Evolutionary conservation across 1,140 invertebrate genomes (phyloP), one percentile per base, ranked within the genome.

Genomic region (Stenopsyche tienmushanensis): DNA sequence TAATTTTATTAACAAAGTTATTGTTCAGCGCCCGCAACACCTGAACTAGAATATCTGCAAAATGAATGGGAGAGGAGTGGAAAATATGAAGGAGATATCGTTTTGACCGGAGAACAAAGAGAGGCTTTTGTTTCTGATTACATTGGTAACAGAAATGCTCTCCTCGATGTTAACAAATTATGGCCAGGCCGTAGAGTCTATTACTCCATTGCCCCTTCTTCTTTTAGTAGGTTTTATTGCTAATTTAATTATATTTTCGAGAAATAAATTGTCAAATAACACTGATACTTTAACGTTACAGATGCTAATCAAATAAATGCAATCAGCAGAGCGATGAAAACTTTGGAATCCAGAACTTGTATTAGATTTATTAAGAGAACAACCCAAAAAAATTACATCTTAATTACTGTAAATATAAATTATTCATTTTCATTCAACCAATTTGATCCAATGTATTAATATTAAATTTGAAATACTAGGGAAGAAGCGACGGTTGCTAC

Each of bases 131-230:
- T 81, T 0, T 72, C 76, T 25, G 72, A 77, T 20, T 73, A 80
- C 8, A 75, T 73, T 0, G 73, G 81, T 1, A 74, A 78, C 9
- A 73, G 83, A 60, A 88, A 89, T 64, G 87, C 84, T 1, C 71
- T 89, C 18, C 72, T 82, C n/a, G 83, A 88, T 67, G 80, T 79
- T 18, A 78, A 78, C 1, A 78, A 78, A 15, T 79, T 82, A 39
- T 90, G 88, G 88, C 82, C 82, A 0, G 78, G 82, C 53, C 87
- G 84, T 41, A 78, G 84, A 52, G 81, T 90, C 3, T 83, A 88
- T 24, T 86, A 85, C 67, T 82, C 82, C 44, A 87, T 89, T n/a
- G 81, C 29, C 10, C 17, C n/a, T 21, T 20, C 15, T 13, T 3
- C 23, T 50, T 21, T 86, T 3, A 17, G 47, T 50, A n/a, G 17